phyloP scores from a whole-genome alignment of 1,140 invertebrate species.

The Brachionus calyciflorus region DNA sequence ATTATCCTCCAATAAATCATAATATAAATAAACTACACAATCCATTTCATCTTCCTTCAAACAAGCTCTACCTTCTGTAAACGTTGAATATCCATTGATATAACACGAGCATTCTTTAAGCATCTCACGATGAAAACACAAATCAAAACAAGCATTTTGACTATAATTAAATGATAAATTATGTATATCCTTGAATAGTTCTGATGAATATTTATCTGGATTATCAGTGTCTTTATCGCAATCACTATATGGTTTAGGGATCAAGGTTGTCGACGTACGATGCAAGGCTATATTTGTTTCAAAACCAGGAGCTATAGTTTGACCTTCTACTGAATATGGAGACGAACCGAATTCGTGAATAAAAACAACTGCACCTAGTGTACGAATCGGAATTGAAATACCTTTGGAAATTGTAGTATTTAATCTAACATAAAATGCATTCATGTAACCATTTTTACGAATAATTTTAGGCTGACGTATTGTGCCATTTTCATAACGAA shows the following conservation, averaged over 20 bases:
- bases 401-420: neutral
- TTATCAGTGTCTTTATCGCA: neutral
- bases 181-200: neutral
- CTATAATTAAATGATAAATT: neutral
- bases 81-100: neutral
- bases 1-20: neutral
- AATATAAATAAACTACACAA: neutral
- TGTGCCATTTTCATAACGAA: too few species aligned
- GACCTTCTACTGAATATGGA: neutral
- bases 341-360: neutral
- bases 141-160: neutral
- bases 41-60: neutral
- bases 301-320: neutral
- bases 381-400: neutral
- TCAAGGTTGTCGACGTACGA: neutral
- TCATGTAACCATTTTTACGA: too few species aligned
- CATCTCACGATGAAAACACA: neutral
- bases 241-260: constrained; percentile 9
- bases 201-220: neutral
- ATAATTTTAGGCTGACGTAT: too few species aligned
- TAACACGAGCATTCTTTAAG: neutral
- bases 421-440: neutral
- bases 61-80: neutral
- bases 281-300: constrained; percentile 7
- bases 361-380: neutral